A percentile compares a stretch with the other conserved stretches of the same genome.
Evolutionary conservation across 2,888 invertebrate genomes (phyloP).

Genomic region (Euzetes globulus): DNA sequence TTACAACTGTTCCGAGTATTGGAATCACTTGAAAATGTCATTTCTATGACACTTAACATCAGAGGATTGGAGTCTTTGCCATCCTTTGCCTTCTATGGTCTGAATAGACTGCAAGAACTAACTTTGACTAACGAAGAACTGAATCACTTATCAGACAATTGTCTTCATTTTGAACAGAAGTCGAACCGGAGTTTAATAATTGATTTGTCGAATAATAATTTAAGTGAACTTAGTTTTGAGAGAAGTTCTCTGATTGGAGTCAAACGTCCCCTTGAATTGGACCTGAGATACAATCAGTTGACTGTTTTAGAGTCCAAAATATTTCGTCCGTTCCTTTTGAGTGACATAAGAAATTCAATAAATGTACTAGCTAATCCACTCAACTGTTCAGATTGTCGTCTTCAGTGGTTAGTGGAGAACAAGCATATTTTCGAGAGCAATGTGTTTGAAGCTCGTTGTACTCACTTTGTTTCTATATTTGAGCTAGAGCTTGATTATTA

Average conservation of each 20-base stretch:
- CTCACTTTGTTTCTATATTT: slow-evolving; percentile 13
- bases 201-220: slow-evolving; percentile 20
- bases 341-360: neutral
- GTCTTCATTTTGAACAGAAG: neutral
- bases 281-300: slow-evolving; percentile 1
- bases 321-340: neutral
- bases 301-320: neutral
- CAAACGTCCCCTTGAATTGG: slow-evolving; percentile 14
- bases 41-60: neutral
- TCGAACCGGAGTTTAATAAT: neutral
- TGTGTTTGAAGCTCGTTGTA: neutral
- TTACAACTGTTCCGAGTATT: neutral
- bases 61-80: neutral
- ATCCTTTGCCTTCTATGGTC: neutral
- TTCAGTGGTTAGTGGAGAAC: slow-evolving; percentile 2
- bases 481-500: neutral
- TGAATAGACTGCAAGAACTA: slow-evolving; percentile 14
- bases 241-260: neutral
- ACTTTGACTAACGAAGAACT: neutral
- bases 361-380: slow-evolving; percentile 6
- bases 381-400: slow-evolving; percentile 5
- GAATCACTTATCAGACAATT: slow-evolving; percentile 8
- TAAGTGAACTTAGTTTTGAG: slow-evolving; percentile 11
- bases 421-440: neutral
- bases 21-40: neutral